phyloP scores from a whole-genome alignment of 1,140 invertebrate species.

The Gryon sp. region DNA sequence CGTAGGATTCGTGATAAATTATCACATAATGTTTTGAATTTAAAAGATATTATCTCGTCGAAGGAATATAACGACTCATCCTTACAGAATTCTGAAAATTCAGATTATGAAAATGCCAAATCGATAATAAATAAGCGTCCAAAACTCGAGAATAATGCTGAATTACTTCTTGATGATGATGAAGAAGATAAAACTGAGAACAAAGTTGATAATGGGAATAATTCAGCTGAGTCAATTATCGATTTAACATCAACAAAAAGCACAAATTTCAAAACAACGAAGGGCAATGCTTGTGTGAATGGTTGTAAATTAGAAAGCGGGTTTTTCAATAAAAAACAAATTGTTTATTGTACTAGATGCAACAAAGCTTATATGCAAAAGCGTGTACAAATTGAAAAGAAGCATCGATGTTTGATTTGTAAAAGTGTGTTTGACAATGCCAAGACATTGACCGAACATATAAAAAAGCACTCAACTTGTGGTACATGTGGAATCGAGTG shows the following conservation, averaged over 20 bases:
- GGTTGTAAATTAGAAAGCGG: constrained; percentile 37
- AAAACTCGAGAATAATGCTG: not conserved
- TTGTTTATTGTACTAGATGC: constrained; percentile 35
- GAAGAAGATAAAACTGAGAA: no score
- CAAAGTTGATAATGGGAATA: not conserved
- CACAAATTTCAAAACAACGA: not conserved
- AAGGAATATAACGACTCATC: not conserved
- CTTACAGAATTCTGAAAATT: constrained; percentile 1
- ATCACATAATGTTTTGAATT: not conserved
- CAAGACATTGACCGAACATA: constrained; percentile 60
- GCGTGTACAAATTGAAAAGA: constrained; percentile 1
- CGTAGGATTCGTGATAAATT: constrained; percentile 29
- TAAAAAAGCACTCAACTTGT: constrained; percentile 68
- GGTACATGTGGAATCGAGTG: constrained; percentile 68
- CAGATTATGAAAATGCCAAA: not conserved
- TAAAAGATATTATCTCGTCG: not conserved
- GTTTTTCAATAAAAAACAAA: constrained; percentile 31
- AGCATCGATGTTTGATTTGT: constrained; percentile 56
- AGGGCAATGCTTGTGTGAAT: constrained; percentile 1
- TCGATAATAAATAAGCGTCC: not conserved
- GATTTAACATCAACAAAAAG: not conserved
- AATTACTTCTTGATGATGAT: not conserved
- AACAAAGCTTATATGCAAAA: constrained; percentile 33
- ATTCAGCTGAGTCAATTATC: not conserved
- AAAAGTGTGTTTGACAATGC: constrained; percentile 47